Evolutionary conservation across 2,797 vertebrate species (phyloP).

Genomic region (Podargus strigoides): DNA sequence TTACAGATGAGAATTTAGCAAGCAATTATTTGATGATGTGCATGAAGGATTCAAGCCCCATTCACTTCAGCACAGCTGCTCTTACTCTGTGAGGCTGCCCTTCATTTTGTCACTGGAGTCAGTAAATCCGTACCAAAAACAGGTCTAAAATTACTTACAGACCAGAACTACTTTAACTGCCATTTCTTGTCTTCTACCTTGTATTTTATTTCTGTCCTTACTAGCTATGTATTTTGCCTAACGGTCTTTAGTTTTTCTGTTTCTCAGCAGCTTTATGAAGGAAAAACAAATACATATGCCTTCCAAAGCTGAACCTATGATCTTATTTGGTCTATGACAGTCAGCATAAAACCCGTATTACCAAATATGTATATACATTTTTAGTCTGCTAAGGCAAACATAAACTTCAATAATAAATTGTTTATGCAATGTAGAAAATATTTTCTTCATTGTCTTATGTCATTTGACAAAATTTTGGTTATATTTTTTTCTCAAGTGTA

Average conservation of each 20-base stretch:
- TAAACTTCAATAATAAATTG: neutral
- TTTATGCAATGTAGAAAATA: neutral
- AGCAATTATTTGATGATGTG: neutral
- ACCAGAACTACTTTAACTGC: neutral
- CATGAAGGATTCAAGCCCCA: neutral
- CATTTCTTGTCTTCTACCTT: neutral
- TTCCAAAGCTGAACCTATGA: neutral
- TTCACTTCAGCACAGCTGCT: neutral
- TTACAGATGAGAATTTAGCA: neutral
- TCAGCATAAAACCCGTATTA: neutral
- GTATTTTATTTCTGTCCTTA: neutral
- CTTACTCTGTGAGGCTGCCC: neutral
- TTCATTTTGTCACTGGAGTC: neutral
- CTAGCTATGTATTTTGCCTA: neutral
- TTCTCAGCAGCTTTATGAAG: neutral
- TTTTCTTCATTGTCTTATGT: neutral
- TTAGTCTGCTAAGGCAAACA: neutral
- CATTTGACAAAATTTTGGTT: neutral
- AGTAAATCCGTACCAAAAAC: neutral
- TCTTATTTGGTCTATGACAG: neutral
- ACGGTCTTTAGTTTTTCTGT: neutral
- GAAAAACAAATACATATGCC: neutral
- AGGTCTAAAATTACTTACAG: neutral
- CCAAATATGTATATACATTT: neutral
- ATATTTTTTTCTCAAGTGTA: neutral